Conservation (phyloP, 2,113 vertebrate genomes). For the Phasianus colchicus region DNA sequence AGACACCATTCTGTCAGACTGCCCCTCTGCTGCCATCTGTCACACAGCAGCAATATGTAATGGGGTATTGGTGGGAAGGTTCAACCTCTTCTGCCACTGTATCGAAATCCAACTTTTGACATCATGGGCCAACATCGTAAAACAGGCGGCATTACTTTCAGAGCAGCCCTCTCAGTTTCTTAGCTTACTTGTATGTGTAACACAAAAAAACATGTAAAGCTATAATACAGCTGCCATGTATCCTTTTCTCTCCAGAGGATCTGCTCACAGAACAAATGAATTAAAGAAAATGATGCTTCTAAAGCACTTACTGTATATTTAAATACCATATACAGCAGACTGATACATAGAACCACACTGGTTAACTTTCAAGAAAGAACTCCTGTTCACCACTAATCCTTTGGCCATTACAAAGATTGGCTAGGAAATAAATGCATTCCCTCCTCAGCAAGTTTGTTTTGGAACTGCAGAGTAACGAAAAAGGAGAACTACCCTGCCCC, state of each 20-base stretch:
- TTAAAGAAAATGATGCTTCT: background rate
- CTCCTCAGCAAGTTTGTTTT: background rate
- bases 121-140: background rate
- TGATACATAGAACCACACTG: background rate
- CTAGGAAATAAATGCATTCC: background rate
- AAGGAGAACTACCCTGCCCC: background rate
- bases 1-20: background rate
- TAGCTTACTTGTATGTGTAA: background rate
- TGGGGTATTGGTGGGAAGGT: background rate
- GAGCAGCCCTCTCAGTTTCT: background rate
- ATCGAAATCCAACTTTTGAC: background rate
- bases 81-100: background rate
- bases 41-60: background rate
- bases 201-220: background rate
- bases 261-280: background rate
- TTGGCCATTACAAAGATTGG: background rate
- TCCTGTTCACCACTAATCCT: background rate
- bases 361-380: background rate
- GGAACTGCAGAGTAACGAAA: background rate
- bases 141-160: background rate
- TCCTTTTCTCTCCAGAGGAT: background rate
- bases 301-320: background rate
- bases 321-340: background rate
- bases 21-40: background rate
- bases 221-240: background rate